A percentile compares a stretch with the other conserved stretches of the same genome.
These are phyloP conservation scores for Auanema freiburgensis DNA, from an alignment of 2,888 invertebrate species.

Conservation along the genomic window DNA sequence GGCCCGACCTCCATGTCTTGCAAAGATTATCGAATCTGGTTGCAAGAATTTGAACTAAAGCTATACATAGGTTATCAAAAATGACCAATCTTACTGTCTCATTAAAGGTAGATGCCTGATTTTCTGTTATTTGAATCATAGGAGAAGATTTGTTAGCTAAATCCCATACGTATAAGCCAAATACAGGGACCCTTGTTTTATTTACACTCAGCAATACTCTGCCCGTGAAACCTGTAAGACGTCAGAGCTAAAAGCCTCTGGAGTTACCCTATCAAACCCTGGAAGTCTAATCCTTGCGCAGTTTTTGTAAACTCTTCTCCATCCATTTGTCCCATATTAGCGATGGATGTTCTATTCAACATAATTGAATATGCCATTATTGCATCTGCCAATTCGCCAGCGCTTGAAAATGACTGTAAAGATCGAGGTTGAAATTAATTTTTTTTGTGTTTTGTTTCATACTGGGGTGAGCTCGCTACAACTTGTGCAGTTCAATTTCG, in stretches of 20 bases:
- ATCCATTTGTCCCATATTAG: too few species aligned
- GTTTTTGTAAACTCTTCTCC: too few species aligned
- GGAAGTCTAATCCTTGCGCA: too few species aligned
- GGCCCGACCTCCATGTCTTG: not conserved
- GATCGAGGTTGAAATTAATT: not conserved
- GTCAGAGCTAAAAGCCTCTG: too few species aligned
- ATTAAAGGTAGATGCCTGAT: too few species aligned
- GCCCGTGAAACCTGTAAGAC: constrained; percentile 34
- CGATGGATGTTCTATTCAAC: constrained; percentile 26
- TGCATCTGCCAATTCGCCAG: constrained; percentile 35
- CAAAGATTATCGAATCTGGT: constrained; percentile 8
- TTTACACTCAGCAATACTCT: constrained; percentile 36
- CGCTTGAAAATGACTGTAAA: constrained; percentile 22
- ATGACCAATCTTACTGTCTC: too few species aligned
- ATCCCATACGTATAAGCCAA: not conserved
- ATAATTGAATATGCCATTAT: constrained; percentile 30
- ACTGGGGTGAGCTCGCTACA: not conserved
- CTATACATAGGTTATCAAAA: too few species aligned
- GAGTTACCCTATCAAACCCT: too few species aligned
- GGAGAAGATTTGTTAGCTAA: too few species aligned
- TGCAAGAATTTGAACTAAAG: too few species aligned
- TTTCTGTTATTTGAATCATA: too few species aligned
- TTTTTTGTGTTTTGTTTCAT: not conserved
- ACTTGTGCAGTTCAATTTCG: not conserved
- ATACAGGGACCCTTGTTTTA: constrained; percentile 32